Conservation (phyloP, 2,113 vertebrate genomes). For the Siniperca knerii region DNA sequence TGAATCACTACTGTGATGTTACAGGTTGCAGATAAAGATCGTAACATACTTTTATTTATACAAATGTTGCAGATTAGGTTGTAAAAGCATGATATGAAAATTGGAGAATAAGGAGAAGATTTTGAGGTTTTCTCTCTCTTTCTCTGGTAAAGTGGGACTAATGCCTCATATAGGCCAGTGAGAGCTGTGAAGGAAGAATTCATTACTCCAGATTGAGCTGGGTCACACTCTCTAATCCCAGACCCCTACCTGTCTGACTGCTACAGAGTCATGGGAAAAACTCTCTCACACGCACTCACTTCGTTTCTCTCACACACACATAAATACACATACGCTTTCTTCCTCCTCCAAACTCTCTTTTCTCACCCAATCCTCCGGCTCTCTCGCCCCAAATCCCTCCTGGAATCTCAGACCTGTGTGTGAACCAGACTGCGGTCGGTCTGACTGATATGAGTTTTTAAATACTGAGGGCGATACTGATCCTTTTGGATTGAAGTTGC, state of each 20-base stretch:
- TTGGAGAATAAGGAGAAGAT: conserved; percentile 9
- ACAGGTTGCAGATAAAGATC: background rate
- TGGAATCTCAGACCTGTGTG: conserved; percentile 79
- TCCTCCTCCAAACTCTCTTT: conserved; percentile 16
- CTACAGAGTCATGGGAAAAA: conserved; percentile 59
- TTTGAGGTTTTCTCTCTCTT: conserved; percentile 11
- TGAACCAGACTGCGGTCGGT: conserved; percentile 58
- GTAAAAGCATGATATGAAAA: background rate
- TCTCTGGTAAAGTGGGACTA: conserved; percentile 21
- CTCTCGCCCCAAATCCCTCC: conserved; percentile 73
- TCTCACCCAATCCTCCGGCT: conserved; percentile 54
- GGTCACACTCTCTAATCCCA: conserved; percentile 61
- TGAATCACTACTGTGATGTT: background rate
- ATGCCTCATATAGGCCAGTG: conserved; percentile 4
- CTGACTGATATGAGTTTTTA: conserved; percentile 40
- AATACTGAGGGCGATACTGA: conserved; percentile 34
- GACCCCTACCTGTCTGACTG: conserved; percentile 55
- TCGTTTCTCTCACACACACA: conserved; percentile 5
- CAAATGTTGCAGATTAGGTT: background rate
- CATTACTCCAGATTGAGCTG: conserved; percentile 35
- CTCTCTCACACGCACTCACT: conserved; percentile 12
- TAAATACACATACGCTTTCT: conserved; percentile 24
- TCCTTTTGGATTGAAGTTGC: conserved; percentile 21
- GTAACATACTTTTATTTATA: background rate
- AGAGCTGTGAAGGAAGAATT: conserved; percentile 29